Conservation (phyloP, 2,888 invertebrate species). For the Lepidonotus clava region DNA sequence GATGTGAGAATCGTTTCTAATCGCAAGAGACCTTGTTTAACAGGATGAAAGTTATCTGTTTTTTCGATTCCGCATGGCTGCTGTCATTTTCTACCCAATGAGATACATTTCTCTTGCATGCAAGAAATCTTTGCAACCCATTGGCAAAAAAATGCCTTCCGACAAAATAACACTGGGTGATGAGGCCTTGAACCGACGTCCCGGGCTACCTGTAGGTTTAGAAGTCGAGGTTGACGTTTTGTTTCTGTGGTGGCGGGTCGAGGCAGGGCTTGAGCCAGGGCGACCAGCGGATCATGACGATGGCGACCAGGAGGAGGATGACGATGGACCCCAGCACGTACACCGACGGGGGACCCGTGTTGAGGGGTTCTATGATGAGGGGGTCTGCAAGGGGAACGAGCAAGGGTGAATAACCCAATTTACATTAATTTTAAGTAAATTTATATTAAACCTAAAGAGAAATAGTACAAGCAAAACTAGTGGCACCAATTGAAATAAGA, state of each 20-base stretch:
- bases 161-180: neutral
- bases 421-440: too few species aligned
- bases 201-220: neutral
- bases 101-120: neutral
- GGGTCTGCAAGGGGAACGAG: slow-evolving; percentile 27
- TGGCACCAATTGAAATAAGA: too few species aligned
- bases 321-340: slow-evolving; percentile 56
- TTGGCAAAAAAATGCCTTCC: neutral
- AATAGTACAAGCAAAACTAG: too few species aligned
- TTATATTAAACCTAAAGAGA: too few species aligned
- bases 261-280: slow-evolving; percentile 57
- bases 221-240: slow-evolving; percentile 19
- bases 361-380: neutral
- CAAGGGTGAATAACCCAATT: too few species aligned
- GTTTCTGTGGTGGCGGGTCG: slow-evolving; percentile 41
- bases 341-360: slow-evolving; percentile 57
- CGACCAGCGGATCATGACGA: slow-evolving; percentile 53
- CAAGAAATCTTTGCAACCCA: too few species aligned
- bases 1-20: too few species aligned
- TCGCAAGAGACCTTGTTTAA: too few species aligned
- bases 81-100: neutral
- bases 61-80: too few species aligned
- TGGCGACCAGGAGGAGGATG: slow-evolving; percentile 49
- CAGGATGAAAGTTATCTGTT: neutral
- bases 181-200: too few species aligned